Evolutionary conservation across 2,888 invertebrate genomes (phyloP).

Genomic region (Sinodicranocentrus sp.): DNA sequence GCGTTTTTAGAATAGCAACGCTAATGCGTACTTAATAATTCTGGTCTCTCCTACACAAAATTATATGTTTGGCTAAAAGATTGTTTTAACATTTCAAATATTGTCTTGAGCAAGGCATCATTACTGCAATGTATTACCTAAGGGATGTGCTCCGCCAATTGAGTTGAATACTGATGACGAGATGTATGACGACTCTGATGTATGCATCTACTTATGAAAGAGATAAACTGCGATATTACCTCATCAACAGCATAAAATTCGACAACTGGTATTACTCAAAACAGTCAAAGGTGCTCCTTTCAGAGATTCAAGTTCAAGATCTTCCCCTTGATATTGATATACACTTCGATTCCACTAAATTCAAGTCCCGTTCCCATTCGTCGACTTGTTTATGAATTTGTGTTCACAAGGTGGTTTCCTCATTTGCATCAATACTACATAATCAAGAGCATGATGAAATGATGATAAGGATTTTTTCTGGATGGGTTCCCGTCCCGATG

Average conservation of each 20-base stretch:
- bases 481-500: constrained; percentile 15
- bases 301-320: constrained; percentile 54
- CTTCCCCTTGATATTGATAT: too few relatives aligned
- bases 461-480: constrained; percentile 34
- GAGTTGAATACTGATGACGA: constrained; percentile 41
- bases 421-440: constrained; percentile 54
- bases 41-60: constrained; percentile 42
- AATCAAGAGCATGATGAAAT: constrained; percentile 32
- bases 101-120: constrained; percentile 54
- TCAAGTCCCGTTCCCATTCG: too few relatives aligned
- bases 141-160: constrained; percentile 26
- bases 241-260: constrained; percentile 54
- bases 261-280: constrained; percentile 53
- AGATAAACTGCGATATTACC: constrained; percentile 59
- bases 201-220: constrained; percentile 51
- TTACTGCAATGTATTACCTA: constrained; percentile 58
- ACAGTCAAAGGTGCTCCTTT: not conserved
- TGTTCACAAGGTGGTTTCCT: not conserved
- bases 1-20: not conserved
- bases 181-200: constrained; percentile 30
- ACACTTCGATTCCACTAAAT: not conserved
- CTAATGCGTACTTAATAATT: not conserved
- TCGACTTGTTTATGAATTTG: not conserved
- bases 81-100: constrained; percentile 59
- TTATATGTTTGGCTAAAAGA: constrained; percentile 57